These are phyloP conservation scores for Machimus rusticus DNA, from an alignment of 2,888 invertebrate genomes.

Conservation along the genomic window DNA sequence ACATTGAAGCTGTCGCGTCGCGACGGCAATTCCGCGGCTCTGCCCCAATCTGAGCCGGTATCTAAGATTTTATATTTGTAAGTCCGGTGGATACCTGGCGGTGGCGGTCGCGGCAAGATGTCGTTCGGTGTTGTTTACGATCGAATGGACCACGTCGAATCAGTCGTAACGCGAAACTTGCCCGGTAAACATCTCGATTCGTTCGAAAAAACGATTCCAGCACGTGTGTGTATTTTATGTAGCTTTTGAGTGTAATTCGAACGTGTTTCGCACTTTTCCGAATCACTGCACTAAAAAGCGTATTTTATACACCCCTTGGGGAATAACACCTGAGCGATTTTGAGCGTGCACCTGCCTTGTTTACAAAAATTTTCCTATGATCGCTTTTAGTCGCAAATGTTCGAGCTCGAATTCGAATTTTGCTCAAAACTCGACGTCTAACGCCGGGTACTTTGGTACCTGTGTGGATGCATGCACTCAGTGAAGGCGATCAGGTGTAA, in stretches of 20 bases:
- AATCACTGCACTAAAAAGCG: not conserved
- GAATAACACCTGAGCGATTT: not conserved
- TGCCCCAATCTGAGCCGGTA: not conserved
- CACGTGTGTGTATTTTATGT: not conserved
- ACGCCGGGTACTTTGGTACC: not conserved
- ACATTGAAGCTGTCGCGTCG: not conserved
- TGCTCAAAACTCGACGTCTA: not conserved
- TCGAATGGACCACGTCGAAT: conserved; percentile 49
- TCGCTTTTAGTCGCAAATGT: not conserved
- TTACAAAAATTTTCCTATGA: not conserved
- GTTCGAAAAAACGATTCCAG: not conserved
- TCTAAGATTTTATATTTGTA: conserved; percentile 9
- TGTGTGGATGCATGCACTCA: not conserved
- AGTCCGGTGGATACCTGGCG: not conserved
- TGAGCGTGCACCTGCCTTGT: not conserved
- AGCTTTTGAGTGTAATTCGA: not conserved
- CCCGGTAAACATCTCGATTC: conserved; percentile 53
- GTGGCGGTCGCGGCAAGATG: not conserved
- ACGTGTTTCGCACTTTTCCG: not conserved
- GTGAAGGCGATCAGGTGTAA: conserved; percentile 44
- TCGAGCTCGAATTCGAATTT: not conserved
- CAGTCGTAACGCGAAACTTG: conserved; percentile 62
- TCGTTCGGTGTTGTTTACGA: conserved; percentile 29
- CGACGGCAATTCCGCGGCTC: not conserved
- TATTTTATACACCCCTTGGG: not conserved